Evolutionary conservation across 2,888 invertebrate genomes (phyloP).

Genomic region (Oscheius onirici): DNA sequence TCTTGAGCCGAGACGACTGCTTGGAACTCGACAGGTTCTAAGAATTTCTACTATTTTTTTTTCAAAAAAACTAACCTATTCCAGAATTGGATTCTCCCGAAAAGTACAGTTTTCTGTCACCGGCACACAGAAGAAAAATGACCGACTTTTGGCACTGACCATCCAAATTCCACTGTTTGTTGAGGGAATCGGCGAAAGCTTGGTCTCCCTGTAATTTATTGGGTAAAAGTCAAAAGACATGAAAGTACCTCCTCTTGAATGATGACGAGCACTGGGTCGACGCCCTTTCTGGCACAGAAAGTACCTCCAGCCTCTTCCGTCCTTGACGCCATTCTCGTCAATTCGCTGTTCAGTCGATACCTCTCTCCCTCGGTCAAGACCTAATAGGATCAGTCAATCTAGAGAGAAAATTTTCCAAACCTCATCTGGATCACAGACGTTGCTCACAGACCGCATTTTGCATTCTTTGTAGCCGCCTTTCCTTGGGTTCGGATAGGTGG

Average conservation of each 20-base stretch:
- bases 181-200: conserved; percentile 48
- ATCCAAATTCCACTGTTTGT: conserved; percentile 52
- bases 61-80: conserved; percentile 38
- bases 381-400: conserved; percentile 32
- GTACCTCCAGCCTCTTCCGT: conserved; percentile 41
- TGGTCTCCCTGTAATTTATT: conserved; percentile 43
- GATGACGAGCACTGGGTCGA: conserved; percentile 50
- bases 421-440: conserved; percentile 59
- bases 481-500: conserved; percentile 54
- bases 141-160: conserved; percentile 51
- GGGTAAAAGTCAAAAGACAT: background rate
- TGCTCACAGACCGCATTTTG: conserved; percentile 42
- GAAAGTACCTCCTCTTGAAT: conserved; percentile 20
- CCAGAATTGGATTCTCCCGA: conserved; percentile 47
- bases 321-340: conserved; percentile 39
- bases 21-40: conserved; percentile 39
- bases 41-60: background rate
- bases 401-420: conserved; percentile 17
- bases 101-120: conserved; percentile 49
- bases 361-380: conserved; percentile 51
- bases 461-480: conserved; percentile 48
- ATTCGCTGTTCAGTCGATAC: conserved; percentile 49
- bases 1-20: conserved; percentile 45
- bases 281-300: conserved; percentile 51
- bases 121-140: conserved; percentile 47